Evolutionary conservation across 1,140 invertebrate species (phyloP), one percentile per base, ranked within the genome.

Genomic region (Drosophila nikananu): DNA sequence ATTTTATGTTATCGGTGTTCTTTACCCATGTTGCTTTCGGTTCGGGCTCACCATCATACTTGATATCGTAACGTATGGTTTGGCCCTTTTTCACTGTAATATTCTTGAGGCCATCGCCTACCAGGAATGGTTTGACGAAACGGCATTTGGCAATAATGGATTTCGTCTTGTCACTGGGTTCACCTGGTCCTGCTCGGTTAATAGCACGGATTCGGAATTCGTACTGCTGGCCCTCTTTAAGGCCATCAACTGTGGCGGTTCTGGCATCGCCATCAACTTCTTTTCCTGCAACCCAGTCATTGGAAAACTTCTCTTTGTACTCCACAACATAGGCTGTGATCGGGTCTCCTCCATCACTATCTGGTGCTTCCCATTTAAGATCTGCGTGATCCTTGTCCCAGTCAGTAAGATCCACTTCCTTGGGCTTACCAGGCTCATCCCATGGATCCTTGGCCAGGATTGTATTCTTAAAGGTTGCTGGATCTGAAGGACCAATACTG

Each of bases 321-420:
- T 99, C 98, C 92, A 99, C 97, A 62, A 99, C 93, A 92, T 99
- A 99, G 51, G 97, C 96, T 51, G 97, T 97, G 80, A 99, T 99
- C n/a, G 97, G 97, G 76, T 98, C 97, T 74, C 98, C 98, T 67
- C 98, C 98, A 93, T 99, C 98, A 68, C 94, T 97, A 63, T 97
- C 97, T 23, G 98, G 98, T 91, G 97, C 97, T 3, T 96, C 95
- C 97, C 98, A 99, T 93, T 97, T 97, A 8, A 99, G 94, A 93
- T 99, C 98, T 39, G 98, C 98, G 92, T 98, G 97, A 91, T 99
- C 97, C 81, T 97, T 98, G 92, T 99, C 98, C 98, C 98, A 99
- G 89, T 99, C 98, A 17, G 95, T 95, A n/a, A 98, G 95, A 92
- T 99, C 97, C 58, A 98, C 97, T 86, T 96, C 95, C 60, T 96